Evolutionary conservation across 2,888 invertebrate genomes (phyloP).

Genomic region (Bursaphelenchus okinawaensis): DNA sequence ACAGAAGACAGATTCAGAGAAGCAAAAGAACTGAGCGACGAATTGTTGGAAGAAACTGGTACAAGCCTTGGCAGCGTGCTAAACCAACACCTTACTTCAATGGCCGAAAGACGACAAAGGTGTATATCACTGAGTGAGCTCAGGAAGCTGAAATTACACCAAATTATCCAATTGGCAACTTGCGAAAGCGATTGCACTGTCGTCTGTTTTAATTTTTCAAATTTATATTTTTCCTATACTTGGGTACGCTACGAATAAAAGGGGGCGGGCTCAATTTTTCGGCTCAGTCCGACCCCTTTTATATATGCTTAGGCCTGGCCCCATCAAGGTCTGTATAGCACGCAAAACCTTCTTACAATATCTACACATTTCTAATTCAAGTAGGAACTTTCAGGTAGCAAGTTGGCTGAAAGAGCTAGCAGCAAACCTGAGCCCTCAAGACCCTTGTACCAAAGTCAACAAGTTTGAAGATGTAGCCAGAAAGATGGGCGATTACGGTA

Average conservation of each 20-base stretch:
- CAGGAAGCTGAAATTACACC: constrained; percentile 72
- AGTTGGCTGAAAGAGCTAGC: constrained; percentile 74
- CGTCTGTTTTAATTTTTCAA: constrained; percentile 56
- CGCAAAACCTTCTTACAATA: too few relatives aligned
- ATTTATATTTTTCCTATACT: too few relatives aligned
- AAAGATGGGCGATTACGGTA: constrained; percentile 76
- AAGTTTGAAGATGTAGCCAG: constrained; percentile 74
- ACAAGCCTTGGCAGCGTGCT: not conserved
- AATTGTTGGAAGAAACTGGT: not conserved
- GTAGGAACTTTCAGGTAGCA: constrained; percentile 63
- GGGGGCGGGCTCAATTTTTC: too few relatives aligned
- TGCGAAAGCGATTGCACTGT: constrained; percentile 74
- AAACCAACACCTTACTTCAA: constrained; percentile 6
- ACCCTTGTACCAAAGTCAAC: constrained; percentile 70
- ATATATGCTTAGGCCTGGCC: too few relatives aligned
- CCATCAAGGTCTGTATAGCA: too few relatives aligned
- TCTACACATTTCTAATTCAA: constrained; percentile 1
- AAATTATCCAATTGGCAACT: constrained; percentile 70
- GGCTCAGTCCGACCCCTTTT: too few relatives aligned
- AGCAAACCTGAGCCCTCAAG: constrained; percentile 65
- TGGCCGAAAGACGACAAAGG: constrained; percentile 29
- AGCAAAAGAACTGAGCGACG: constrained; percentile 14
- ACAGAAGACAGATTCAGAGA: constrained; percentile 15
- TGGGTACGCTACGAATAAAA: too few relatives aligned
- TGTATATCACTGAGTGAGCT: constrained; percentile 69